Evolutionary conservation across 2,888 invertebrate species (phyloP), one percentile per base, ranked within the genome.

Genomic region (Tridacna gigas): DNA sequence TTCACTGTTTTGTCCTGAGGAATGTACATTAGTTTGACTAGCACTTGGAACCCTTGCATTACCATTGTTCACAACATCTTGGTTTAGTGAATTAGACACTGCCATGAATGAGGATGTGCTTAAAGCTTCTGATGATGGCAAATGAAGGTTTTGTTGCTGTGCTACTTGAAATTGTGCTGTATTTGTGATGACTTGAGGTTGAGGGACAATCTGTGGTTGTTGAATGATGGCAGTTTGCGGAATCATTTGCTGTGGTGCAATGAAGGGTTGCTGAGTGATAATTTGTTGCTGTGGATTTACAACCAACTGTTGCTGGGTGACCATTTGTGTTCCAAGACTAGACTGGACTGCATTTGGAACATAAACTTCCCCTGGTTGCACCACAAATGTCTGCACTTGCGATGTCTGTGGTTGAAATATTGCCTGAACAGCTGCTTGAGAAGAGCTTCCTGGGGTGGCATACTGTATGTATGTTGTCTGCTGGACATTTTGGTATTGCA

Each of bases 391-490:
- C 81, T 88, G 87, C 25, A 83, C 73, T 67, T 84, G 82, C 37
- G 84, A 82, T 47, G 81, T 81, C 26, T 82, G 79, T 65, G 81
- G 74, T 45, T 86, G 86, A 61, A 79, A 76, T 37, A 77, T 73
- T 26, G 79, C 67, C 71, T 85, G 84, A 56, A 83, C 79, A 77
- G 67, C 47, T 26, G 74, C 75, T 61, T 81, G 81, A 47, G 81
- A 60, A 20, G 76, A 71, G 47, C 60, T 69, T 20, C 48, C 66
- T 48, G 84, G 85, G 20, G 71, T 56, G 28, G 83, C 74, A 73
- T 88, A 88, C 79, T 88, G 87, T 67, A 88, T 79, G 69, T 83
- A 85, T 9, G 87, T 78, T 22, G 86, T 88, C 65, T 85, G 87
- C 63, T 78, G 83, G 26, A 73, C 79, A 26, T 76, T 67, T 48